Evolutionary conservation across 2,797 vertebrate species (phyloP).

Genomic region (Spea hammondii): DNA sequence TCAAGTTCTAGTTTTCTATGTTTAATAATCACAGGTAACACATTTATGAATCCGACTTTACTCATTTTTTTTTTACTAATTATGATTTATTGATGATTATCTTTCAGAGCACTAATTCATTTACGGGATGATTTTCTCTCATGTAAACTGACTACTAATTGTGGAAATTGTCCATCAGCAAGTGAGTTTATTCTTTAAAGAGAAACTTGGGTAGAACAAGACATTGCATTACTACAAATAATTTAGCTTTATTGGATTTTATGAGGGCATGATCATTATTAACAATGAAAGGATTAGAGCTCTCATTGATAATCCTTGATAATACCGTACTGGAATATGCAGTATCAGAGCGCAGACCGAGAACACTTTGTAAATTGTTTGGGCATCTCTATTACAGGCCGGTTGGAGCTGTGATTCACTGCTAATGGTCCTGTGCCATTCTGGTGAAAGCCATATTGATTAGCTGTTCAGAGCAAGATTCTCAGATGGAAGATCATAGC

Average conservation of each 20-base stretch:
- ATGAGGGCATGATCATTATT: not conserved
- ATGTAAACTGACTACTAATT: no score
- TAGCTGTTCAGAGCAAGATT: slow-evolving; percentile 22
- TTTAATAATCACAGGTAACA: no score
- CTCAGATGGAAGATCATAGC: slow-evolving; percentile 26
- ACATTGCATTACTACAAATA: no score
- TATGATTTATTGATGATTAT: no score
- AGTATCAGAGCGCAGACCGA: not conserved
- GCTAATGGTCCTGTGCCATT: slow-evolving; percentile 20
- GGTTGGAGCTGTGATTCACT: not conserved
- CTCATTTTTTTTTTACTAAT: no score
- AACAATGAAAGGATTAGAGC: not conserved
- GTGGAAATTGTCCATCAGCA: no score
- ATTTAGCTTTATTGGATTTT: not conserved
- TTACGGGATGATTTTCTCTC: no score
- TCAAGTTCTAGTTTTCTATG: no score
- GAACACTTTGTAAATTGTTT: not conserved
- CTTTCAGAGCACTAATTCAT: no score
- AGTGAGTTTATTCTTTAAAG: no score
- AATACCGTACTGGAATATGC: not conserved
- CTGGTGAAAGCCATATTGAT: slow-evolving; percentile 29
- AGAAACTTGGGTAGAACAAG: no score
- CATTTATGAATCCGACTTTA: no score
- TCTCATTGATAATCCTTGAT: not conserved
- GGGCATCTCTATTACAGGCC: not conserved